Percentiles rank a stretch among this genome's conserved stretches.
Conservation (phyloP, 2,888 invertebrate species). For the Andrena minutula region DNA sequence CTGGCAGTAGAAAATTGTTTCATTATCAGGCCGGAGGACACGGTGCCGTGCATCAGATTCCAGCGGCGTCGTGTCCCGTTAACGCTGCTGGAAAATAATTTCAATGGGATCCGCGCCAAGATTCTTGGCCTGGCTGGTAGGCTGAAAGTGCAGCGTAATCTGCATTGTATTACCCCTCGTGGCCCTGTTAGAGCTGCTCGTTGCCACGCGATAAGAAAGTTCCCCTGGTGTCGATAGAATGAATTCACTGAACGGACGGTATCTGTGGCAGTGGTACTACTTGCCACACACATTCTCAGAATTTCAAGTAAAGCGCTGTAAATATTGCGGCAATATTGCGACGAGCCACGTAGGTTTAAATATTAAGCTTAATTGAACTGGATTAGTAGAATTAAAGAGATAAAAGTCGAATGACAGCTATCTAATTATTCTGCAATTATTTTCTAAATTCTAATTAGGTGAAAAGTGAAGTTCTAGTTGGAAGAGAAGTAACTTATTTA, state of each 20-base stretch:
- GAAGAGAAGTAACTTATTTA: background rate
- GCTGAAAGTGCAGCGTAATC: slow-evolving; percentile 53
- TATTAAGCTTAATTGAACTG: no score
- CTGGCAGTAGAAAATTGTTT: slow-evolving; percentile 41
- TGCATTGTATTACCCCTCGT: slow-evolving; percentile 53
- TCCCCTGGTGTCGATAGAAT: slow-evolving; percentile 46
- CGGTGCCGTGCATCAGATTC: slow-evolving; percentile 32
- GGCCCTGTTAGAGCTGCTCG: slow-evolving; percentile 37
- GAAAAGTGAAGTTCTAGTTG: background rate
- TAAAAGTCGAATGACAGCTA: no score
- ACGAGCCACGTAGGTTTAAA: no score
- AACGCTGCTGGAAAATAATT: slow-evolving; percentile 60
- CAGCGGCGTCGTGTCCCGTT: slow-evolving; percentile 36
- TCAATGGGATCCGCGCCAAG: slow-evolving; percentile 62
- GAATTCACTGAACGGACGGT: slow-evolving; percentile 45
- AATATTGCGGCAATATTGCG: background rate
- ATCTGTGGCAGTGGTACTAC: slow-evolving; percentile 29
- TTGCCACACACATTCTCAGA: slow-evolving; percentile 9
- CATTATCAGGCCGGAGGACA: slow-evolving; percentile 33
- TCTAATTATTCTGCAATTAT: no score
- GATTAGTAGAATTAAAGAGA: background rate
- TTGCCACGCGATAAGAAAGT: slow-evolving; percentile 40
- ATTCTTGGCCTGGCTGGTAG: slow-evolving; percentile 41
- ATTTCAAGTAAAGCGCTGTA: slow-evolving; percentile 34
- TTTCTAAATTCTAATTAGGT: background rate